Evolutionary conservation across 37 sponge, comb jelly and placozoan species (phyloP), one percentile per base, ranked within the genome.

Genomic region (Eunapius fragilis): DNA sequence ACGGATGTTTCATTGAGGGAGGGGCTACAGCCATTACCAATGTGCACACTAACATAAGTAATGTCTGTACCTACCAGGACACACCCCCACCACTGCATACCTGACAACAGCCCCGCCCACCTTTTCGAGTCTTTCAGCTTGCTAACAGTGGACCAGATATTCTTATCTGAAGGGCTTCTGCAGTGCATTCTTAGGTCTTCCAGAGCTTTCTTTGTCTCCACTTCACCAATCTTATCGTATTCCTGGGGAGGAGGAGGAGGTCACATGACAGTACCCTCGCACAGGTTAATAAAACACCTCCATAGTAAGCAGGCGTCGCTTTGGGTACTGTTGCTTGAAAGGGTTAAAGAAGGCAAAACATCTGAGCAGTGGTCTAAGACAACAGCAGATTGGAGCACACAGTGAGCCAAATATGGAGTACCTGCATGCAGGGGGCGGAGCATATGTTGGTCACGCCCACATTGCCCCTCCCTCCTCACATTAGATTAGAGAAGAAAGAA

Each of bases 161-260:
- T 27, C 19, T 26, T 22, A 22, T 48, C 67, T 19, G 22, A 19
- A 0, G 76, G 38, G 12, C 74, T 68, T 58, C 26, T 73, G 75
- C 88, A 92, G 70, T 87, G 47, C 23, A 86, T 31, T 13, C 89
- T 28, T 2, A 95, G 85, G 7, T 92, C 81, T 0, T 79, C 30
- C 32, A 95, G 80, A 2, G 96, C 94, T 30, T 67, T 84, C 24
- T 71, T 80, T 17, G 96, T 95, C 75, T 95, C 94, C 47, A 82
- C 89, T 22, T 70, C 35, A 25, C 91, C 96, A 67, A 93, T 76
- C 26, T 74, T 70, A 67, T 91, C 89, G 33, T 89, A 95, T 82
- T 95, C 91, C 82, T 92, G 26, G 34, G 31, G 47, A 28, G 31
- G 82, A 28, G 31, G 82, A 34, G 13, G 32, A 58, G 58, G 22